Evolutionary conservation across 2,888 invertebrate species (phyloP).

Genomic region (Griposia aprilina): DNA sequence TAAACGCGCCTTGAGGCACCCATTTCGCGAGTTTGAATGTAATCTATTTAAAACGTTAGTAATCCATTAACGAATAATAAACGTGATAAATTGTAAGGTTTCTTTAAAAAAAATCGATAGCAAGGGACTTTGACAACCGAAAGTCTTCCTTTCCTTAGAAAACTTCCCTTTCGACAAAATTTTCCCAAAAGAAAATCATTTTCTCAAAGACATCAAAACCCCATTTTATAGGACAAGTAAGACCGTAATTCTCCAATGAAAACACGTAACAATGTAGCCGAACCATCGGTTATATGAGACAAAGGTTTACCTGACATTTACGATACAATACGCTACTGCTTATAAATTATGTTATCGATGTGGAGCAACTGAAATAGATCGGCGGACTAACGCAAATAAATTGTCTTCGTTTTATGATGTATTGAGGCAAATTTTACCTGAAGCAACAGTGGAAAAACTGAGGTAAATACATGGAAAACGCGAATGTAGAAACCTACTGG

Average conservation of each 20-base stretch:
- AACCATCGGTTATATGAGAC: constrained; percentile 26
- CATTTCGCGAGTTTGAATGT: constrained; percentile 13
- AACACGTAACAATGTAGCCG: constrained; percentile 29
- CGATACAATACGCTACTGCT: constrained; percentile 41
- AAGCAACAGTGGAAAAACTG: background rate
- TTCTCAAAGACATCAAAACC: background rate
- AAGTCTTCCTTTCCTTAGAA: background rate
- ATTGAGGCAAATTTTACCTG: constrained; percentile 11
- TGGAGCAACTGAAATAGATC: constrained; percentile 62
- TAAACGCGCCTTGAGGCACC: constrained; percentile 1
- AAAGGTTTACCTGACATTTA: constrained; percentile 54
- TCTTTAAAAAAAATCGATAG: background rate
- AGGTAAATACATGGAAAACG: background rate
- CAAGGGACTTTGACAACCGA: background rate
- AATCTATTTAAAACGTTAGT: constrained; percentile 40
- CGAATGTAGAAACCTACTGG: background rate
- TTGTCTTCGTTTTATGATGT: constrained; percentile 48
- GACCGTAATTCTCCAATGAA: constrained; percentile 4
- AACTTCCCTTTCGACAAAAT: background rate
- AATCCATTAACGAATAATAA: constrained; percentile 41
- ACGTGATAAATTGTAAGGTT: constrained; percentile 2
- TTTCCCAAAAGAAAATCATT: background rate
- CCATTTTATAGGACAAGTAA: background rate
- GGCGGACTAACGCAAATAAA: constrained; percentile 59
- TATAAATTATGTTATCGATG: constrained; percentile 63